Conservation (phyloP, 2,888 invertebrate species). For the Tetheella fluctuosa region DNA sequence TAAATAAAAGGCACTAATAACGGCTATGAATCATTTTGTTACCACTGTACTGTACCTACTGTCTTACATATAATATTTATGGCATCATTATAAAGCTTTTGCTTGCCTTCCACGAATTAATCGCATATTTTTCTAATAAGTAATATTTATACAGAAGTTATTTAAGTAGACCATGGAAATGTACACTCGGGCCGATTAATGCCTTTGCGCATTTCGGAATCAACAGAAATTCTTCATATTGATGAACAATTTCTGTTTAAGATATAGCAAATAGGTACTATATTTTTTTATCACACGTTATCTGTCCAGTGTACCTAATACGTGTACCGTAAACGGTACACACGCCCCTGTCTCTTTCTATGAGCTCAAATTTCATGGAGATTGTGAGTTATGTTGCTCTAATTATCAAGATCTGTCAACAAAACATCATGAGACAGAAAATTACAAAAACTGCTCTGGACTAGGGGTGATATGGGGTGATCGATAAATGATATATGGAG, state of each 20-base stretch:
- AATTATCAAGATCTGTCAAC: too few relatives aligned
- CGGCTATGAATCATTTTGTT: neutral
- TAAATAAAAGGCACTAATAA: neutral
- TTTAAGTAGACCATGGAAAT: neutral
- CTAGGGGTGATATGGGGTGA: too few relatives aligned
- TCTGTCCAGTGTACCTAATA: too few relatives aligned
- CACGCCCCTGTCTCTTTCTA: too few relatives aligned
- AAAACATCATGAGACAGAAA: too few relatives aligned
- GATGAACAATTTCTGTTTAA: neutral
- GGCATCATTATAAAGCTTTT: conserved; percentile 4
- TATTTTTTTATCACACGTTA: too few relatives aligned
- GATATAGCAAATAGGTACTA: neutral
- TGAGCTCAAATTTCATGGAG: too few relatives aligned
- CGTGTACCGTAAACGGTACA: too few relatives aligned
- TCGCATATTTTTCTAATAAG: neutral
- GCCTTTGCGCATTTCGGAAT: neutral
- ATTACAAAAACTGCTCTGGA: too few relatives aligned
- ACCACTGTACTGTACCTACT: too few relatives aligned
- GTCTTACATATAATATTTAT: conserved; percentile 2
- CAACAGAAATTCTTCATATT: neutral
- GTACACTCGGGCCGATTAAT: neutral
- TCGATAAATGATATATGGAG: too few relatives aligned
- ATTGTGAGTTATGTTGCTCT: too few relatives aligned
- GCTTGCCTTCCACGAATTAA: neutral
- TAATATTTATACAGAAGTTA: neutral